phyloP scores from a whole-genome alignment of 64 coral and sea anemone genomes.

The Actinia equina region DNA sequence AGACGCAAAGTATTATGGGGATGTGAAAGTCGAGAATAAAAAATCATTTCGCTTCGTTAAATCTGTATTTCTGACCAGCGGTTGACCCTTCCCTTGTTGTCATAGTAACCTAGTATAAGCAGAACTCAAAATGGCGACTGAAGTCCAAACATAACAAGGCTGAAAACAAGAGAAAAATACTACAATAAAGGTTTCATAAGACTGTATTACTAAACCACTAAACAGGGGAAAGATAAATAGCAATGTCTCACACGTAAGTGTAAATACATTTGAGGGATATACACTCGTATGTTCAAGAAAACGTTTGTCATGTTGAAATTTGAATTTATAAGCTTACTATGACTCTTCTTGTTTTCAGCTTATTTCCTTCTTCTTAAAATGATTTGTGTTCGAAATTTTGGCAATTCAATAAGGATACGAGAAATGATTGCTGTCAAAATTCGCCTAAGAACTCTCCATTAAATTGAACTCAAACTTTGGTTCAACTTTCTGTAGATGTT shows the following conservation, averaged over 20 bases:
- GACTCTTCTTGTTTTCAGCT: background rate
- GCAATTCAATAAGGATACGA: background rate
- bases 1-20: too few relatives aligned
- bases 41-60: too few relatives aligned
- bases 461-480: too few relatives aligned
- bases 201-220: background rate
- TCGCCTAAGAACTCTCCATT: background rate
- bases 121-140: conserved; percentile 72
- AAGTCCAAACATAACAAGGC: background rate
- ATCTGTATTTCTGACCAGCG: conserved; percentile 2
- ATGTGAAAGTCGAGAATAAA: too few relatives aligned
- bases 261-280: background rate
- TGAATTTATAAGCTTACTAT: too few relatives aligned
- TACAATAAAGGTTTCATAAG: background rate
- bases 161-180: background rate
- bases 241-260: conserved; percentile 55
- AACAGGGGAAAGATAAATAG: background rate
- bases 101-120: conserved; percentile 2
- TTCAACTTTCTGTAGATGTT: too few relatives aligned
- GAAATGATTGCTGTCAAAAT: background rate
- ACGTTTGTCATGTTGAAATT: background rate
- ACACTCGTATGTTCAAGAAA: background rate
- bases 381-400: background rate
- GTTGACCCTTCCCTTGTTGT: background rate
- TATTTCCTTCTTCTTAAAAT: background rate